Percentiles rank a stretch among this genome's conserved stretches.
Conservation (phyloP, 2,888 invertebrate species). For the Chymomyza procnemis region DNA sequence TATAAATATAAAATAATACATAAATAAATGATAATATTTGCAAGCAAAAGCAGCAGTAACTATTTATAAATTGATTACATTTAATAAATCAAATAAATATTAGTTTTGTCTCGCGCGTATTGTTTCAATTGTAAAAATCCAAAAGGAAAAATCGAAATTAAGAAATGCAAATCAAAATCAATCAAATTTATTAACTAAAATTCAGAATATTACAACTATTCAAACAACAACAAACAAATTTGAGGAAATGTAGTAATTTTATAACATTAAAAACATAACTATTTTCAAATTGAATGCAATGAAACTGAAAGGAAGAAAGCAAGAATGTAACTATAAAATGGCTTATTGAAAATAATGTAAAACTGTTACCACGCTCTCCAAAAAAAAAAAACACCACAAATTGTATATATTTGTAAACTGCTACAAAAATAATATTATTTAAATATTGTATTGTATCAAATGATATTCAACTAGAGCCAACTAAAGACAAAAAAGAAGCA, state of each 20-base stretch:
- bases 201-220: conserved; percentile 34
- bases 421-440: neutral
- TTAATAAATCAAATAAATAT: conserved; percentile 28
- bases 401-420: conserved; percentile 5
- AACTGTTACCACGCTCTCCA: neutral
- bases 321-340: neutral
- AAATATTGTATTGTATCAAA: neutral
- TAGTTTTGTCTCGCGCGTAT: conserved; percentile 7
- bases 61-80: conserved; percentile 23
- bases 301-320: conserved; percentile 21
- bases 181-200: conserved; percentile 2
- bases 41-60: conserved; percentile 26
- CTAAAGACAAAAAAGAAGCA: neutral
- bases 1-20: conserved; percentile 11
- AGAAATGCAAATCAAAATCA: conserved; percentile 1
- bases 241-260: conserved; percentile 62
- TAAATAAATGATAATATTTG: conserved; percentile 8
- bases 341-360: neutral
- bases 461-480: neutral
- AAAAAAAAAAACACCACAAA: neutral
- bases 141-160: conserved; percentile 5
- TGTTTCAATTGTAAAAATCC: conserved; percentile 40
- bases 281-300: conserved; percentile 29
- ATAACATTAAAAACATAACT: conserved; percentile 37
- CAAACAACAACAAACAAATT: conserved; percentile 26